A percentile compares a stretch with the other conserved stretches of the same genome.
These are phyloP conservation scores for Exocentrus adspersus DNA, from an alignment of 2,888 invertebrate genomes.

Conservation along the genomic window DNA sequence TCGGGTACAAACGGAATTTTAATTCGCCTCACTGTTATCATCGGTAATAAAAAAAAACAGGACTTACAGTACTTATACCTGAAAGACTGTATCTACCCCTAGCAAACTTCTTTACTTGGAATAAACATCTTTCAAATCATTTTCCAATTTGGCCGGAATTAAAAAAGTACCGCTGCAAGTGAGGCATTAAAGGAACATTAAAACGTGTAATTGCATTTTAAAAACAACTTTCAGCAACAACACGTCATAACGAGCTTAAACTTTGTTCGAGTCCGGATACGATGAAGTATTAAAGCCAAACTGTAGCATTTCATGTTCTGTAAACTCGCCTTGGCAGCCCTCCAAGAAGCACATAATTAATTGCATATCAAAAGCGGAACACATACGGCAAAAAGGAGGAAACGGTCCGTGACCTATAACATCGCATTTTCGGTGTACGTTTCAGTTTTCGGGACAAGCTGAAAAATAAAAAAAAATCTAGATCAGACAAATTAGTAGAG, in stretches of 20 bases:
- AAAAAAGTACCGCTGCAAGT: too few species aligned
- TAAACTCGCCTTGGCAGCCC: background rate
- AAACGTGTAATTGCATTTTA: background rate
- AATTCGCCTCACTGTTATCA: too few species aligned
- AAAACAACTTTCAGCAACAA: background rate
- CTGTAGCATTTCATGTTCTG: background rate
- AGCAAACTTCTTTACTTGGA: too few species aligned
- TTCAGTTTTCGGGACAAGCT: background rate
- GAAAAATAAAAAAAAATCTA: too few species aligned
- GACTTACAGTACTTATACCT: too few species aligned
- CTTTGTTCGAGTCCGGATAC: background rate
- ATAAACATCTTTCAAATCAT: too few species aligned
- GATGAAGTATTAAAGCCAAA: background rate
- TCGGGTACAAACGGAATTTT: background rate
- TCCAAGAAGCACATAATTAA: slow-evolving; percentile 1
- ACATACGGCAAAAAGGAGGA: background rate
- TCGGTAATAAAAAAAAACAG: too few species aligned
- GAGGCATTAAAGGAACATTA: background rate
- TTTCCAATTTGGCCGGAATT: too few species aligned
- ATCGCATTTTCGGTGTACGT: background rate
- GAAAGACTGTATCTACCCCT: background rate
- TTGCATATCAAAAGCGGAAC: background rate
- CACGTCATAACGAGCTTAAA: background rate
- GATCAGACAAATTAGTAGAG: slow-evolving; percentile 5
- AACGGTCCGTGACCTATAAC: background rate